These are phyloP conservation scores for Chromoteleia sp. DNA, from an alignment of 2,888 invertebrate species.

Conservation along the genomic window DNA sequence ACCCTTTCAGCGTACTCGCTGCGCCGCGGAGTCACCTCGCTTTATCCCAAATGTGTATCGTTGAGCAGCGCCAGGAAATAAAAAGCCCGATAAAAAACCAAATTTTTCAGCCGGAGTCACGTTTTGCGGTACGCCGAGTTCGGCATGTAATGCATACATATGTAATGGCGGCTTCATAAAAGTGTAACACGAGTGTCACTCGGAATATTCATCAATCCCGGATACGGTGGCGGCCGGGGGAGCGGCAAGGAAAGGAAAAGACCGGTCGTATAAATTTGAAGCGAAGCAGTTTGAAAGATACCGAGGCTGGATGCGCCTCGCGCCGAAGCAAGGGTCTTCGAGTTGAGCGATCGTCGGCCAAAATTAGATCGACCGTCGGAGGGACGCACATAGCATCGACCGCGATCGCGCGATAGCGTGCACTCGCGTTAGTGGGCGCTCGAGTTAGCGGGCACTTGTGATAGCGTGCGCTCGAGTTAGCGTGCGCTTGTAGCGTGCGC, in stretches of 20 bases:
- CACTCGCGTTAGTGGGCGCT: too few species aligned
- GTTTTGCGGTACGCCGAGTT: slow-evolving; percentile 24
- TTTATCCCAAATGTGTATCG: slow-evolving; percentile 29
- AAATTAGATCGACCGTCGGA: slow-evolving; percentile 34
- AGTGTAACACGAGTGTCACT: slow-evolving; percentile 41
- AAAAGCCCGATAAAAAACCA: slow-evolving; percentile 28
- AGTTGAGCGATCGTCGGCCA: too few species aligned
- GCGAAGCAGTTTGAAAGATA: slow-evolving; percentile 26
- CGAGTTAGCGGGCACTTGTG: too few species aligned
- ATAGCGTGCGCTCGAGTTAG: too few species aligned
- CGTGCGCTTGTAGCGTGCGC: too few species aligned
- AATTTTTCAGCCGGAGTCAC: slow-evolving; percentile 10
- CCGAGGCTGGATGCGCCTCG: too few species aligned
- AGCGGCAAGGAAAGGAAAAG: too few species aligned
- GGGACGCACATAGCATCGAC: too few species aligned
- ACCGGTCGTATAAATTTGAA: slow-evolving; percentile 23
- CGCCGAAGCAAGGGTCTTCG: too few species aligned
- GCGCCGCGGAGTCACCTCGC: slow-evolving; percentile 11
- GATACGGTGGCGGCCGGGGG: too few species aligned
- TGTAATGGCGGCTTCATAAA: slow-evolving; percentile 47
- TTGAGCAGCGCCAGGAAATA: slow-evolving; percentile 20
- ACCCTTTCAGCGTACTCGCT: neutral
- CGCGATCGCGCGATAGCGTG: too few species aligned
- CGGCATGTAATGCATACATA: slow-evolving; percentile 36
- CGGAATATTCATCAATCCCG: slow-evolving; percentile 46